Conservation (phyloP, 1,140 invertebrate species). For the Caenorhabditis briggsae region DNA sequence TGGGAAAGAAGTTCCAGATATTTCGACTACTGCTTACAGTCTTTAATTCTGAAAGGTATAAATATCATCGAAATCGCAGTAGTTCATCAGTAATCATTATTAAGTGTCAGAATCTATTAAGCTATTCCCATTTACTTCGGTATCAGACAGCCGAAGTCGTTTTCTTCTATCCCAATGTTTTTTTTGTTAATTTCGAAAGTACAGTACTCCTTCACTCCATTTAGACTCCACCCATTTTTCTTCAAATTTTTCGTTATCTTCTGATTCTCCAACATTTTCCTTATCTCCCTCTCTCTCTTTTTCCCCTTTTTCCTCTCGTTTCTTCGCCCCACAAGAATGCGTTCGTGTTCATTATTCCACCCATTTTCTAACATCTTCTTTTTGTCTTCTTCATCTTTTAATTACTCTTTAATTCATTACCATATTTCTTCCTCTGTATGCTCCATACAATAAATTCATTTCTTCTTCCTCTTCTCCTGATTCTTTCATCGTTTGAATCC, state of each 20-base stretch:
- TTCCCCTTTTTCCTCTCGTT: background rate
- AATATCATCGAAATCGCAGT: too few relatives aligned
- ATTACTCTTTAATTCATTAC: background rate
- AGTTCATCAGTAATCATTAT: too few relatives aligned
- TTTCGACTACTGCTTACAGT: too few relatives aligned
- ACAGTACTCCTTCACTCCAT: background rate
- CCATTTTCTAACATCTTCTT: background rate
- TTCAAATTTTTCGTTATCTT: background rate
- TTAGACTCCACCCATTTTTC: conserved; percentile 27
- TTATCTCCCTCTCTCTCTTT: background rate
- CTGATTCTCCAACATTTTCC: background rate
- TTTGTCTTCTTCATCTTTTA: background rate
- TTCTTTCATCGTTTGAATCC: background rate
- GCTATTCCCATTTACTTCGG: too few relatives aligned
- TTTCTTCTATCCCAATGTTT: too few relatives aligned
- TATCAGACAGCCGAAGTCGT: too few relatives aligned
- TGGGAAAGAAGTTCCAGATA: too few relatives aligned
- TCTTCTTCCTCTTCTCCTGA: background rate
- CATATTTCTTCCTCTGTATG: background rate
- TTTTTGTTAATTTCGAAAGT: background rate
- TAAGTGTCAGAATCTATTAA: too few relatives aligned
- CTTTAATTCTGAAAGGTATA: too few relatives aligned
- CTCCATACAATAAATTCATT: conserved; percentile 15
- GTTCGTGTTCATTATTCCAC: conserved; percentile 42
- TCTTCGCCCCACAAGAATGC: background rate